Evolutionary conservation across 2,113 vertebrate species (phyloP).

Genomic region (Leuciscus idus): DNA sequence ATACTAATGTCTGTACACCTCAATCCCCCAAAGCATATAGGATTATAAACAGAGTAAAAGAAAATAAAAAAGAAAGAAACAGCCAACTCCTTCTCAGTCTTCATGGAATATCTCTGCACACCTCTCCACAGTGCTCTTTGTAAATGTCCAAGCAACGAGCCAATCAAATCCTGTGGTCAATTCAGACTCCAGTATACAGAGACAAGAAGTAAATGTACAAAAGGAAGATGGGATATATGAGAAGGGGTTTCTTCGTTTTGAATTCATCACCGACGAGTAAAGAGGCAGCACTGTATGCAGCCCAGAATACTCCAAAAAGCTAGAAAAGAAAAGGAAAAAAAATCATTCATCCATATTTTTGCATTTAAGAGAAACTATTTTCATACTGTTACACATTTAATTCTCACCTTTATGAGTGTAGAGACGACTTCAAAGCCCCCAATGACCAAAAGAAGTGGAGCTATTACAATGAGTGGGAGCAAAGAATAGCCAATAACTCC

Average conservation of each 20-base stretch:
- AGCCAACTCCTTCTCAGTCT: slow-evolving; percentile 53
- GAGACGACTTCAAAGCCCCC: slow-evolving; percentile 92
- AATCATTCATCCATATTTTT: background rate
- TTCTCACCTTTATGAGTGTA: slow-evolving; percentile 93
- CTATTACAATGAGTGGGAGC: slow-evolving; percentile 96
- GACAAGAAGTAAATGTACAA: slow-evolving; percentile 99
- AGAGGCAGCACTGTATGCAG: slow-evolving; percentile 97
- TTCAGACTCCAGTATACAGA: slow-evolving; percentile 97
- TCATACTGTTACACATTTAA: too few relatives aligned
- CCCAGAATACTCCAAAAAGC: slow-evolving; percentile 98
- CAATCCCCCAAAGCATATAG: slow-evolving; percentile 62
- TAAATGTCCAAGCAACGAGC: slow-evolving; percentile 68
- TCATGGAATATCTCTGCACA: slow-evolving; percentile 47
- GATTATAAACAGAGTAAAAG: slow-evolving; percentile 57
- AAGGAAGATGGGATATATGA: slow-evolving; percentile 99
- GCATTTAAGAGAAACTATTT: background rate
- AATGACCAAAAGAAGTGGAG: slow-evolving; percentile 90
- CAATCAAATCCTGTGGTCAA: slow-evolving; percentile 54
- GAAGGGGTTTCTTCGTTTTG: slow-evolving; percentile 99
- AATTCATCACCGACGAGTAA: slow-evolving; percentile 98
- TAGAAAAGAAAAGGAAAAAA: slow-evolving; percentile 64
- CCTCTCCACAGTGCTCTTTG: slow-evolving; percentile 23
- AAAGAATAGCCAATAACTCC: slow-evolving; percentile 98
- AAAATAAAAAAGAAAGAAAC: slow-evolving; percentile 55
- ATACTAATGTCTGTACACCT: slow-evolving; percentile 73